These are phyloP conservation scores for Malurus splendens DNA, from an alignment of 2,797 vertebrate genomes.

Conservation along the genomic window DNA sequence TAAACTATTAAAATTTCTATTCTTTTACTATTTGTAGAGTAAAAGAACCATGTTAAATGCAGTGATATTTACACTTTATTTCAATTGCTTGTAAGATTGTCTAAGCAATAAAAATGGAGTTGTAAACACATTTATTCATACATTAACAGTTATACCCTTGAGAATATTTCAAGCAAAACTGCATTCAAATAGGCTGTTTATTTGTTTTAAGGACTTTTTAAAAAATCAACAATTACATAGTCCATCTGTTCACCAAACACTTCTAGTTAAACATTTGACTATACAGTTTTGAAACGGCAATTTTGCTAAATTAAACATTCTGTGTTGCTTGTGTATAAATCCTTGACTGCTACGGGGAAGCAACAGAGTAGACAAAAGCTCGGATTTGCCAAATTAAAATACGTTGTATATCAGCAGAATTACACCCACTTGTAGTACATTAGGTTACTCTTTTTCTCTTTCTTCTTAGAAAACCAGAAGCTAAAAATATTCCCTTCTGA, in stretches of 20 bases:
- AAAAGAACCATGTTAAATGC: not conserved
- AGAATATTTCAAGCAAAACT: slow-evolving; percentile 42
- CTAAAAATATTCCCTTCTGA: not conserved
- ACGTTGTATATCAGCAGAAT: not conserved
- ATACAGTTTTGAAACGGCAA: slow-evolving; percentile 18
- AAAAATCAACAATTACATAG: slow-evolving; percentile 42
- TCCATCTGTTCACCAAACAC: slow-evolving; percentile 43
- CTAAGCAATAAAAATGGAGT: slow-evolving; percentile 20
- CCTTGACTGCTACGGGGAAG: slow-evolving; percentile 14
- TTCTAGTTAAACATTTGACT: slow-evolving; percentile 47
- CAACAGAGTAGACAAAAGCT: not conserved
- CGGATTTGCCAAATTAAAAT: not conserved
- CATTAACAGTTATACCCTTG: slow-evolving; percentile 30
- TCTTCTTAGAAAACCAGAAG: not conserved
- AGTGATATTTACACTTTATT: slow-evolving; percentile 29
- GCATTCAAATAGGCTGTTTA: slow-evolving; percentile 48
- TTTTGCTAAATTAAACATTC: slow-evolving; percentile 46
- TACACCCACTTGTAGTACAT: not conserved
- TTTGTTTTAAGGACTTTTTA: slow-evolving; percentile 37
- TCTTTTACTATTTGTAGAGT: not conserved
- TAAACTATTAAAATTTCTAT: not conserved
- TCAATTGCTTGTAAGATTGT: not conserved
- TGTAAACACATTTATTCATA: slow-evolving; percentile 36
- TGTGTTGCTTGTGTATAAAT: not conserved
- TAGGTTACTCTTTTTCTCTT: not conserved